Evolutionary conservation across 2,888 invertebrate species (phyloP).

Genomic region (Standfussiana lucernea): DNA sequence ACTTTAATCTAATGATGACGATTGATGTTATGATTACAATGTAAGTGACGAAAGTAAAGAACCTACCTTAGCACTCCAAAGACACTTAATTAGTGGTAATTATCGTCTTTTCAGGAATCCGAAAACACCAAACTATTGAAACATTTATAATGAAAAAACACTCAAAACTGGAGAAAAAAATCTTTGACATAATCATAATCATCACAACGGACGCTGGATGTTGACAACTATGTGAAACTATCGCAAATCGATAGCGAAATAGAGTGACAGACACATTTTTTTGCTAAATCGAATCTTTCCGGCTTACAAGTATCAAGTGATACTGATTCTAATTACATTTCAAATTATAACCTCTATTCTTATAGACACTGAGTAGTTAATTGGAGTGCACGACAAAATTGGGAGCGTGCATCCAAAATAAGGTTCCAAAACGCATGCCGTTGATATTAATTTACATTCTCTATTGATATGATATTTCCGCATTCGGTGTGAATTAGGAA

Average conservation of each 20-base stretch:
- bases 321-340: constrained; percentile 41
- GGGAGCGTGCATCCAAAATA: constrained; percentile 1
- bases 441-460: constrained; percentile 27
- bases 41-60: background rate
- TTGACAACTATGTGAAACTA: constrained; percentile 3
- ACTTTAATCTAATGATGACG: background rate
- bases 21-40: background rate
- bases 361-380: background rate
- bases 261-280: constrained; percentile 26
- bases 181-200: background rate
- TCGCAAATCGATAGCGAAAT: background rate
- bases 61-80: background rate
- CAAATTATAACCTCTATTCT: constrained; percentile 26
- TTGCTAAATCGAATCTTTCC: constrained; percentile 21
- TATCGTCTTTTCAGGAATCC: background rate
- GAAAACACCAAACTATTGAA: background rate
- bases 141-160: background rate
- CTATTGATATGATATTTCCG: constrained; percentile 32
- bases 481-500: constrained; percentile 9
- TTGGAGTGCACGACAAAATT: background rate
- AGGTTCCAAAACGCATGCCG: background rate
- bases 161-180: background rate
- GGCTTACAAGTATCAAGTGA: constrained; percentile 25
- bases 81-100: background rate
- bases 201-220: background rate